These are phyloP conservation scores for Acanthurus leucopareius DNA, from an alignment of 2,797 vertebrate species.

Conservation along the genomic window DNA sequence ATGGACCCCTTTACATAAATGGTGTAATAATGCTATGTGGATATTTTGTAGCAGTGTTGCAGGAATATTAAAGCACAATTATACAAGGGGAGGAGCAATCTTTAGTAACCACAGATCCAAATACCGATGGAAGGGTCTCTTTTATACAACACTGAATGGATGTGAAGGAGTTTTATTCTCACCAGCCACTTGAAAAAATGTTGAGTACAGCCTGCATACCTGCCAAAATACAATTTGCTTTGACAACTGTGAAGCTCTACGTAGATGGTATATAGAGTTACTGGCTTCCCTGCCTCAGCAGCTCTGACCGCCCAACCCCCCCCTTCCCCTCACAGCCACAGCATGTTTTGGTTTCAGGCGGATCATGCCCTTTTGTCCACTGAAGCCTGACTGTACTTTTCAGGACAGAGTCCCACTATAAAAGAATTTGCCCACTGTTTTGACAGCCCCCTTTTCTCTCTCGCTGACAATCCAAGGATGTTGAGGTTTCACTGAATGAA, in stretches of 20 bases:
- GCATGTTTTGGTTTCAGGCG: constrained; percentile 73
- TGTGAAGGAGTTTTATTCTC: not conserved
- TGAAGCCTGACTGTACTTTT: constrained; percentile 73
- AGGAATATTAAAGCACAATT: not conserved
- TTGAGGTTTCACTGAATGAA: not conserved
- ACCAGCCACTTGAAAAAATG: not conserved
- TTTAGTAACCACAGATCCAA: not conserved
- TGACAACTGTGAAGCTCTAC: constrained; percentile 54
- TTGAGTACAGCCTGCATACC: not conserved
- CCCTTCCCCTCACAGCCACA: constrained; percentile 36
- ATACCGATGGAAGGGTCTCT: not conserved
- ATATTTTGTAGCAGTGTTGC: not conserved
- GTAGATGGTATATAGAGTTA: constrained; percentile 62
- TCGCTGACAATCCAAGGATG: not conserved
- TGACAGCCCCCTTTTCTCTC: constrained; percentile 19
- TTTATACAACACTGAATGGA: not conserved
- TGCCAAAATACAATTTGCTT: constrained; percentile 38
- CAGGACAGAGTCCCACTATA: constrained; percentile 46
- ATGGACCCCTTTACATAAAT: not conserved
- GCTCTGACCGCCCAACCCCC: constrained; percentile 62
- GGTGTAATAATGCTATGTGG: not conserved
- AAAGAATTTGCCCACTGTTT: constrained; percentile 66
- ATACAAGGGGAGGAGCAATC: not conserved
- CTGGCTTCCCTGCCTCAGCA: constrained; percentile 47
- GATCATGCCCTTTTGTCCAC: constrained; percentile 76